Conservation (phyloP, 2,888 invertebrate species). For the Chrysolina americana region DNA sequence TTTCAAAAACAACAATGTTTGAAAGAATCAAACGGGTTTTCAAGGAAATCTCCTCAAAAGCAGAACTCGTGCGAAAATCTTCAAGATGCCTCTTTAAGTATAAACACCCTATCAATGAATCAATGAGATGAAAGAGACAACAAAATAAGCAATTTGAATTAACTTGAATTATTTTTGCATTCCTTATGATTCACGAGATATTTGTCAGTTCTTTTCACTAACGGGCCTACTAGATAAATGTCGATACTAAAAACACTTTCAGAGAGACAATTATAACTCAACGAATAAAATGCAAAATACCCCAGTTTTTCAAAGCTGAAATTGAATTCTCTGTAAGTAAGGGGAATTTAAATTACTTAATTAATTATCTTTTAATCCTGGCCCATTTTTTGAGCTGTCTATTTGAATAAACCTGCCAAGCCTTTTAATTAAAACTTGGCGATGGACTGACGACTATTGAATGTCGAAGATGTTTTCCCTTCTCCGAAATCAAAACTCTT, state of each 20-base stretch:
- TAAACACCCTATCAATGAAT: too few relatives aligned
- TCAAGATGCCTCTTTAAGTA: too few relatives aligned
- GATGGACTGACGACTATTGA: slow-evolving; percentile 22
- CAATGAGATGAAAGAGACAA: too few relatives aligned
- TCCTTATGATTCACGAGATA: too few relatives aligned
- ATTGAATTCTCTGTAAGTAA: slow-evolving; percentile 33
- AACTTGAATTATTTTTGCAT: too few relatives aligned
- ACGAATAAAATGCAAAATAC: slow-evolving; percentile 21
- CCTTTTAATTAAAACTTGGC: slow-evolving; percentile 35
- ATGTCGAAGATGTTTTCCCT: slow-evolving; percentile 18
- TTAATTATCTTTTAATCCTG: slow-evolving; percentile 46
- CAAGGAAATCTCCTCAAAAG: too few relatives aligned
- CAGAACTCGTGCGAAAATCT: too few relatives aligned
- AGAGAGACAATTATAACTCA: not conserved
- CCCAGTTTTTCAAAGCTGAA: slow-evolving; percentile 18
- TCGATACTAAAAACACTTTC: not conserved
- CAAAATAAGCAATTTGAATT: too few relatives aligned
- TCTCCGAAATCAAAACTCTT: slow-evolving; percentile 23
- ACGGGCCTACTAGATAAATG: too few relatives aligned
- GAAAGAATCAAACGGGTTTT: too few relatives aligned
- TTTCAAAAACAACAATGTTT: too few relatives aligned
- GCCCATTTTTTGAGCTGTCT: slow-evolving; percentile 30
- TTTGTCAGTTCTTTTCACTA: too few relatives aligned
- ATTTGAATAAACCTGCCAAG: slow-evolving; percentile 33
- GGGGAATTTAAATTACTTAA: slow-evolving; percentile 48